Evolutionary conservation across 2,888 invertebrate genomes (phyloP).

Genomic region (Ormia ochracea): DNA sequence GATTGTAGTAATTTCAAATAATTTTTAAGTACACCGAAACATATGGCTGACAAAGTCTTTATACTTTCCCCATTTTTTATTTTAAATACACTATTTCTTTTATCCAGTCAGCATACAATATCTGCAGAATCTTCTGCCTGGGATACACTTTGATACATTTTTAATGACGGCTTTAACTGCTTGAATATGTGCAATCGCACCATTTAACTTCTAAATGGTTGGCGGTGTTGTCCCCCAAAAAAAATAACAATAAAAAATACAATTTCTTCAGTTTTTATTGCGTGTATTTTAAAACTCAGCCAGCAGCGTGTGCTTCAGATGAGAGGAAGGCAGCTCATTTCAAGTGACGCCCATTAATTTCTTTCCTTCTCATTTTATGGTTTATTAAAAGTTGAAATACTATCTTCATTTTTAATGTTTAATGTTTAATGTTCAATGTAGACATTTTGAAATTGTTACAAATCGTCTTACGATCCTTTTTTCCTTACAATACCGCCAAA

Average conservation of each 20-base stretch:
- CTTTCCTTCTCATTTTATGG: slow-evolving; percentile 59
- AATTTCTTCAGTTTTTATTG: not conserved
- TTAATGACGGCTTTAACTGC: slow-evolving; percentile 30
- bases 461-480: slow-evolving; percentile 69
- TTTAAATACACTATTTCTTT: slow-evolving; percentile 15
- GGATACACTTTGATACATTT: not conserved
- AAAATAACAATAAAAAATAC: not conserved
- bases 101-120: slow-evolving; percentile 18
- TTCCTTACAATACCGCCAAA: not conserved
- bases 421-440: slow-evolving; percentile 68
- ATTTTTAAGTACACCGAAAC: slow-evolving; percentile 49
- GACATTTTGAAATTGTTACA: slow-evolving; percentile 67
- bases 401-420: slow-evolving; percentile 19
- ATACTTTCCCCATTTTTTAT: slow-evolving; percentile 29
- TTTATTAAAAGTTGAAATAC: slow-evolving; percentile 62
- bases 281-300: not conserved
- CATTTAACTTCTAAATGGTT: slow-evolving; percentile 61
- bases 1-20: slow-evolving; percentile 63
- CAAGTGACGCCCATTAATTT: not conserved
- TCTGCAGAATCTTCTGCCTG: not conserved
- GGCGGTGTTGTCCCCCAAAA: slow-evolving; percentile 7
- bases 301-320: not conserved
- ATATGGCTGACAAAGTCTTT: slow-evolving; percentile 56
- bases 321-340: not conserved
- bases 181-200: slow-evolving; percentile 44